A percentile compares a stretch with the other conserved stretches of the same genome.
These are phyloP conservation scores for Hyperoplus immaculatus DNA, from an alignment of 2,797 vertebrate species.

Conservation along the genomic window DNA sequence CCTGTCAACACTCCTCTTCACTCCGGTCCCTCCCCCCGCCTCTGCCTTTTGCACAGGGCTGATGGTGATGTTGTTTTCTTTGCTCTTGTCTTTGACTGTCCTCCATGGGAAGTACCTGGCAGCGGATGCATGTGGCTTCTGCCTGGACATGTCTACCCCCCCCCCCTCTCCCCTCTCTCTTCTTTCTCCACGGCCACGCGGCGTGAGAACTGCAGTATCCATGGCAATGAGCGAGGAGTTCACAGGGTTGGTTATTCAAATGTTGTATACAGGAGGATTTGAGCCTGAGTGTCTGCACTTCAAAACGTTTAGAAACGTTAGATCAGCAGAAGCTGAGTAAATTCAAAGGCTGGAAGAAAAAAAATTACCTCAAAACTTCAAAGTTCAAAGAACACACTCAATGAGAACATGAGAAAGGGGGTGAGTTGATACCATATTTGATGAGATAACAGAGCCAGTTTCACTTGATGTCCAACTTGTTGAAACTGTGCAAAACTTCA, in stretches of 20 bases:
- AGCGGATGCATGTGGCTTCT: constrained; percentile 79
- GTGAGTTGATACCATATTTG: constrained; percentile 26
- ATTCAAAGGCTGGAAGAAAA: constrained; percentile 32
- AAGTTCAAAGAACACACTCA: constrained; percentile 13
- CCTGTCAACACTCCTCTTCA: constrained; percentile 76
- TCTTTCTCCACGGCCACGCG: constrained; percentile 71
- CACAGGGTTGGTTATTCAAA: constrained; percentile 57
- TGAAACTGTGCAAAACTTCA: no score
- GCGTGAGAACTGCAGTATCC: constrained; percentile 79
- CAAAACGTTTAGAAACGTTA: constrained; percentile 54
- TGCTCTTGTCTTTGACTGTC: constrained; percentile 80
- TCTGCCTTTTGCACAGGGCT: constrained; percentile 56
- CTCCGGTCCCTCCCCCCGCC: constrained; percentile 53
- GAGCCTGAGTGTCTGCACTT: constrained; percentile 52
- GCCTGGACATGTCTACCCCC: constrained; percentile 81
- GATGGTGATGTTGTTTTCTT: constrained; percentile 77
- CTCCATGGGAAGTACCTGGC: constrained; percentile 86
- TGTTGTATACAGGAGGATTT: constrained; percentile 68
- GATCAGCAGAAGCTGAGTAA: constrained; percentile 46
- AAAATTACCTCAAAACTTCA: constrained; percentile 42
- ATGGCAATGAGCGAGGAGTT: constrained; percentile 35
- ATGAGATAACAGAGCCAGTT: background rate
- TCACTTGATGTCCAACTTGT: no score
- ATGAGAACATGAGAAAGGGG: constrained; percentile 19
- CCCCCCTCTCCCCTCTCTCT: constrained; percentile 60